phyloP scores from a whole-genome alignment of 2,888 invertebrate genomes.

The Drosophila recens region DNA sequence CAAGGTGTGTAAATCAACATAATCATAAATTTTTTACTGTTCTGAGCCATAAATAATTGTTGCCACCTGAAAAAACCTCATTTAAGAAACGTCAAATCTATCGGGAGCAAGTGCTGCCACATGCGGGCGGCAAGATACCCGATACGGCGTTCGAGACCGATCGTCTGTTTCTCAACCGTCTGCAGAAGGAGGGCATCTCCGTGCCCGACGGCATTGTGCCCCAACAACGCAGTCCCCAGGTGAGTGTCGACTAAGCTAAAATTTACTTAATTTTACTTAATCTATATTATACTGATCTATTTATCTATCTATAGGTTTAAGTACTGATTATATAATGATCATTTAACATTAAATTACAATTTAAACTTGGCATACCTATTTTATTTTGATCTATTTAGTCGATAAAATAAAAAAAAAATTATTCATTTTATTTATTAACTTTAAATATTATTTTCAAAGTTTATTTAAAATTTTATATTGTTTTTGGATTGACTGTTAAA shows the following conservation, averaged over 20 bases:
- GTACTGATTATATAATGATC: too few relatives aligned
- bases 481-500: too few relatives aligned
- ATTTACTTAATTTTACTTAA: neutral
- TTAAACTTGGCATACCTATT: too few relatives aligned
- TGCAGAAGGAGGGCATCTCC: conserved; percentile 88
- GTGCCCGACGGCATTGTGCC: conserved; percentile 87
- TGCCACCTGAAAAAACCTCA: too few relatives aligned
- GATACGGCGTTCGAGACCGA: conserved; percentile 88
- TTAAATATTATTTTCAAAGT: too few relatives aligned
- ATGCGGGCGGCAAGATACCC: conserved; percentile 88
- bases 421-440: too few relatives aligned
- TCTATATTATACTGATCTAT: neutral
- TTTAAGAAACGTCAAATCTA: conserved; percentile 88
- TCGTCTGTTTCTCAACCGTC: conserved; percentile 87
- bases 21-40: neutral
- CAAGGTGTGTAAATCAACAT: conserved; percentile 60
- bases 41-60: conserved; percentile 34
- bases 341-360: too few relatives aligned
- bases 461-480: too few relatives aligned
- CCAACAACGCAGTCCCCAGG: conserved; percentile 86
- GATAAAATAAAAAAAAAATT: too few relatives aligned
- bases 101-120: conserved; percentile 88
- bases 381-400: too few relatives aligned
- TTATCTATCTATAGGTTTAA: too few relatives aligned
- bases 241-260: conserved; percentile 38